Conservation (phyloP, 2,888 invertebrate genomes). For the Chirona hameri region DNA sequence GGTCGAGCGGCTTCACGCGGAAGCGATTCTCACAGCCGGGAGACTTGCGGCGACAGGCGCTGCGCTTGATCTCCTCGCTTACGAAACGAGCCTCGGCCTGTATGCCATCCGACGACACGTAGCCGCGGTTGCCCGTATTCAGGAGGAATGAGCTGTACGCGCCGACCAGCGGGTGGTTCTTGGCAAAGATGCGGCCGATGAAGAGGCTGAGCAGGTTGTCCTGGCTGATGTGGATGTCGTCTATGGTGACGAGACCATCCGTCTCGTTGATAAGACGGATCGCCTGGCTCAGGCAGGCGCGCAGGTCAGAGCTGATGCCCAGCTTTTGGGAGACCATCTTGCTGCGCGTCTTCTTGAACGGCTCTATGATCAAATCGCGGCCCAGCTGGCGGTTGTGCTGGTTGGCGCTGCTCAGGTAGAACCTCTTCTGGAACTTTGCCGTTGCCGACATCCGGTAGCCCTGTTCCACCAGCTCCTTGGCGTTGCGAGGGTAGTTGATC, state of each 20-base stretch:
- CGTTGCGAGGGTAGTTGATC: background rate
- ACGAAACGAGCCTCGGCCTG: background rate
- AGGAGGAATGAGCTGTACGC: background rate
- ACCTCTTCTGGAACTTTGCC: background rate
- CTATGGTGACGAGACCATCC: background rate
- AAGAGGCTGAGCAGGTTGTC: background rate
- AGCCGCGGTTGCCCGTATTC: background rate
- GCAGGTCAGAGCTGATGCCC: background rate
- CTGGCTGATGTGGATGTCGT: background rate
- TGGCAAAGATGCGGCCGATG: background rate
- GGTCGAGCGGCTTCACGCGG: background rate
- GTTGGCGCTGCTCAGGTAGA: background rate
- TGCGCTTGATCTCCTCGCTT: background rate
- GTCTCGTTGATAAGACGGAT: background rate
- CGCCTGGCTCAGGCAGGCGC: background rate
- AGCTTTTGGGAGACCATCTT: background rate
- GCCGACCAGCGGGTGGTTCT: background rate
- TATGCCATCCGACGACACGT: background rate
- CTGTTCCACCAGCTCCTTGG: background rate
- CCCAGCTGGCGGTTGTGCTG: background rate
- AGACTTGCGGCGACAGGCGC: background rate
- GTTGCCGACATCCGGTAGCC: background rate
- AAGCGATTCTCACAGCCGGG: background rate
- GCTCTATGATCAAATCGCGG: background rate
- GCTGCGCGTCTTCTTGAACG: background rate